Conservation (phyloP, 1,140 invertebrate species). For the Bombus huntii region DNA sequence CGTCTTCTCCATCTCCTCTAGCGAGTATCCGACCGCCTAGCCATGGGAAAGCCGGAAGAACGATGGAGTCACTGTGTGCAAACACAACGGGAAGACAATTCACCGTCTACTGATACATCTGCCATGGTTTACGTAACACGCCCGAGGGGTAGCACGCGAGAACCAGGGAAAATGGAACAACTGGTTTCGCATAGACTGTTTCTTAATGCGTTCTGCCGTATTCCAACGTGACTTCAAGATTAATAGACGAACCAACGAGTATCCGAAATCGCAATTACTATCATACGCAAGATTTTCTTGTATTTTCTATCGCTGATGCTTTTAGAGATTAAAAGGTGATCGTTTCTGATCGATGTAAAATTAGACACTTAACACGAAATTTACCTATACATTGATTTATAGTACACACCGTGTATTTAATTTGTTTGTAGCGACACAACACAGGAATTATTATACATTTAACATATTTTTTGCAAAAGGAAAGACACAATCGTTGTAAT, state of each 20-base stretch:
- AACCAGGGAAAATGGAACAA: constrained; percentile 19
- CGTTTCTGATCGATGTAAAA: background rate
- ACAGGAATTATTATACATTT: too few species aligned
- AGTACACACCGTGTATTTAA: too few species aligned
- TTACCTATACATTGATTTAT: too few species aligned
- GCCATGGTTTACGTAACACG: constrained; percentile 46
- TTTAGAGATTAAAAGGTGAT: background rate
- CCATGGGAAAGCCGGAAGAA: constrained; percentile 8
- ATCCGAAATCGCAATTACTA: background rate
- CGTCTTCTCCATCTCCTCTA: constrained; percentile 16
- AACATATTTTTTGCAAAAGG: too few species aligned
- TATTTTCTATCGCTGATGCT: background rate
- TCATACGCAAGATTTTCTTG: background rate
- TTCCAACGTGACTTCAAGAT: background rate
- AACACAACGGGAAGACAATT: constrained; percentile 56
- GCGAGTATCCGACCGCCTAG: background rate
- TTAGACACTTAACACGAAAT: too few species aligned
- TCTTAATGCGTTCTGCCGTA: background rate
- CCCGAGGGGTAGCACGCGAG: background rate
- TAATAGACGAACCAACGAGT: background rate
- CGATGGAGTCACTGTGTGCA: constrained; percentile 26
- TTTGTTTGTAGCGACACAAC: too few species aligned
- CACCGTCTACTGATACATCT: constrained; percentile 49
- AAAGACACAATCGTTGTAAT: too few species aligned
- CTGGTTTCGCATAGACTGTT: background rate